Percentiles rank a stretch among this genome's conserved stretches.
Evolutionary conservation across 2,888 invertebrate genomes (phyloP).

Genomic region (Rhagium mordax): DNA sequence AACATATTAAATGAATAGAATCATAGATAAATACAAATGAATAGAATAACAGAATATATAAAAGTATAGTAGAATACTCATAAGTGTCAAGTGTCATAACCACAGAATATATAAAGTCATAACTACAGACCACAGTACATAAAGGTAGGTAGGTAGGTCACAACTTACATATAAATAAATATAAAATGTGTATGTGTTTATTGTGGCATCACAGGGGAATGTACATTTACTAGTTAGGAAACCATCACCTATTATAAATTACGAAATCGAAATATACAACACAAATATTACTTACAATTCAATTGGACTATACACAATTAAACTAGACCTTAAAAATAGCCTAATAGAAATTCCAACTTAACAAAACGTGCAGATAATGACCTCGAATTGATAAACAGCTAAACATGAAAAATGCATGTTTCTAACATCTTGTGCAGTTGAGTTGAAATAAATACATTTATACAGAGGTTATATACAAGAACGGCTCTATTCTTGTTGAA

Average conservation of each 20-base stretch:
- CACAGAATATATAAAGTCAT: no score
- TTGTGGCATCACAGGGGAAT: constrained; percentile 21
- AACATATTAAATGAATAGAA: no score
- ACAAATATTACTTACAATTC: constrained; percentile 29
- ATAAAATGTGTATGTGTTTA: constrained; percentile 5
- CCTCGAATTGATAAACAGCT: no score
- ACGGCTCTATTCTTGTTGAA: background rate
- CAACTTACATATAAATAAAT: no score
- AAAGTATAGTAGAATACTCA: no score
- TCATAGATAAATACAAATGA: no score
- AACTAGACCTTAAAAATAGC: constrained; percentile 5
- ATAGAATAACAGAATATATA: no score
- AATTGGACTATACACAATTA: constrained; percentile 8
- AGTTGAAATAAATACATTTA: background rate
- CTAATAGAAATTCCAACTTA: background rate
- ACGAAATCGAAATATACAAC: constrained; percentile 16
- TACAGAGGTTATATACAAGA: background rate
- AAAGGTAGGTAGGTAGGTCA: no score
- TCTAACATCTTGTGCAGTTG: background rate
- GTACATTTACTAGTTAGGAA: constrained; percentile 7
- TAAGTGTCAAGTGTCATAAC: no score
- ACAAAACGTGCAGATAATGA: background rate
- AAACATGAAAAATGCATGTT: constrained; percentile 6
- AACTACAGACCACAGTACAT: no score
- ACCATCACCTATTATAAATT: constrained; percentile 29